These are phyloP conservation scores for Deilephila porcellus DNA, from an alignment of 2,888 invertebrate species.

Conservation along the genomic window DNA sequence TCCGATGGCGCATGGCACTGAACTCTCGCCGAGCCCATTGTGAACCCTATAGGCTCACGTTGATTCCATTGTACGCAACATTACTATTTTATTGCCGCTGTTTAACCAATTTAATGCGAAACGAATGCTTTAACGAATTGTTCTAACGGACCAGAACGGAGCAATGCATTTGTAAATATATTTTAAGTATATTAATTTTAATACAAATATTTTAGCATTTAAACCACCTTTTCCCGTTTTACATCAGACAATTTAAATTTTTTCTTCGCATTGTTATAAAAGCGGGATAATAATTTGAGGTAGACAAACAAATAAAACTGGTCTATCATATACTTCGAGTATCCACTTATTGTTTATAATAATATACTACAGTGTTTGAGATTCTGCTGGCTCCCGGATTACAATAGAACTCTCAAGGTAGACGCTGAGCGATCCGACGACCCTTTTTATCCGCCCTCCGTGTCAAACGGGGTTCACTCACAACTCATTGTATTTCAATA, in stretches of 20 bases:
- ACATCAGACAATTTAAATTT: too few relatives aligned
- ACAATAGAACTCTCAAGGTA: neutral
- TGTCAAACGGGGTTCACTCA: slow-evolving; percentile 1
- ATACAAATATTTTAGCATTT: too few relatives aligned
- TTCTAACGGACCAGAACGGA: neutral
- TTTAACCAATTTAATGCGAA: slow-evolving; percentile 9
- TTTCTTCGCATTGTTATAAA: too few relatives aligned
- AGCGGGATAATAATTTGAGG: too few relatives aligned
- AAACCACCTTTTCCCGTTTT: neutral
- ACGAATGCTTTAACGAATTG: neutral
- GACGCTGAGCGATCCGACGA: neutral
- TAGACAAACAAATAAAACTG: too few relatives aligned
- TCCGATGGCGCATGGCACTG: slow-evolving; percentile 68
- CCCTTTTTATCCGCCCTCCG: neutral
- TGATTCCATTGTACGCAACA: slow-evolving; percentile 2
- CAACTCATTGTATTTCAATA: slow-evolving; percentile 1
- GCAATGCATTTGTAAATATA: neutral
- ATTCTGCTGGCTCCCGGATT: too few relatives aligned
- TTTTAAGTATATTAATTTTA: neutral
- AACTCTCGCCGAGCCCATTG: slow-evolving; percentile 58
- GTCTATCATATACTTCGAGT: too few relatives aligned
- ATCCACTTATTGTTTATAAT: too few relatives aligned
- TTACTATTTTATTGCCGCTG: slow-evolving; percentile 1
- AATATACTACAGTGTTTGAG: too few relatives aligned
- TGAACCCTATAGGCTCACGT: slow-evolving; percentile 29